phyloP scores from a whole-genome alignment of 2,888 invertebrate genomes.

The Pheosia tremula region DNA sequence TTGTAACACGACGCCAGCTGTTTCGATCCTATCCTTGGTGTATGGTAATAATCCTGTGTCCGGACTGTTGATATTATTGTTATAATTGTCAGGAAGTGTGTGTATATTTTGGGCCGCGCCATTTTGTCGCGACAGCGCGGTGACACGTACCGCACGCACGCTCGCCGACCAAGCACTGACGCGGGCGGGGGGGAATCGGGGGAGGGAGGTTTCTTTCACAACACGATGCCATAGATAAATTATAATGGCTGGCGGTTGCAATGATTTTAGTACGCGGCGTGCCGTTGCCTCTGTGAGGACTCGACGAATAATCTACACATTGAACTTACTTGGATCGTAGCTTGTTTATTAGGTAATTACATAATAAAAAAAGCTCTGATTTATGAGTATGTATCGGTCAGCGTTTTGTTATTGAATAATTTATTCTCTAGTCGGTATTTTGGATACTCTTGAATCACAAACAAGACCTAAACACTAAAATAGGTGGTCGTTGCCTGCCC shows the following conservation, averaged over 20 bases:
- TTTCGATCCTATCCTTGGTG: conserved; percentile 67
- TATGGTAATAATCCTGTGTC: conserved; percentile 68
- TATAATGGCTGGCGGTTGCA: conserved; percentile 19
- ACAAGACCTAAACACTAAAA: too few relatives aligned
- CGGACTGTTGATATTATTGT: conserved; percentile 48
- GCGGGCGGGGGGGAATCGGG: conserved; percentile 38
- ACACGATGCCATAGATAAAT: conserved; percentile 73
- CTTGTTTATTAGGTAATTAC: too few relatives aligned
- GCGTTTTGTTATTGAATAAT: too few relatives aligned
- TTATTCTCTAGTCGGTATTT: too few relatives aligned
- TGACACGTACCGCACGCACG: conserved; percentile 62
- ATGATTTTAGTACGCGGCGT: conserved; percentile 5
- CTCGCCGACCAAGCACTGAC: conserved; percentile 75
- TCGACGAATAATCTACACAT: too few relatives aligned
- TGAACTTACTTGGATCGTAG: too few relatives aligned
- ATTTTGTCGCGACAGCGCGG: conserved; percentile 65
- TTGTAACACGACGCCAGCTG: conserved; percentile 74
- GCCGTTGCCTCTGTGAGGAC: conserved; percentile 28
- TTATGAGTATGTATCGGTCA: too few relatives aligned
- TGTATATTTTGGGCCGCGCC: conserved; percentile 61
- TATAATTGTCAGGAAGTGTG: conserved; percentile 59
- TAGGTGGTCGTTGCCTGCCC: too few relatives aligned
- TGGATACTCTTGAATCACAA: too few relatives aligned
- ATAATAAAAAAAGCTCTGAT: too few relatives aligned
- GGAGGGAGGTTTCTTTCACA: conserved; percentile 69